Conservation (phyloP, 2,113 vertebrate genomes). For the Mixornis gularis region DNA sequence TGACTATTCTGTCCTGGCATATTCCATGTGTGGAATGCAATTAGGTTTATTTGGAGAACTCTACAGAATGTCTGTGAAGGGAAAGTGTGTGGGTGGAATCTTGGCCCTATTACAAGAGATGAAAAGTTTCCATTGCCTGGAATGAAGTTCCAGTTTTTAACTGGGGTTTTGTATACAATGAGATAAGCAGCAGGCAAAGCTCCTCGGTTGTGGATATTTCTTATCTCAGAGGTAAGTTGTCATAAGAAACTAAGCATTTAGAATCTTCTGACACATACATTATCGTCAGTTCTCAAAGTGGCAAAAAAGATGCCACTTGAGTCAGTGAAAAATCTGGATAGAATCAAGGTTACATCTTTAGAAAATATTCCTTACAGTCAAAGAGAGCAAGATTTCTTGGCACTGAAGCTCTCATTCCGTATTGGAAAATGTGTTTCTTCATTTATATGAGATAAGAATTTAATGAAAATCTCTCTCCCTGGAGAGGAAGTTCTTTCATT, state of each 20-base stretch:
- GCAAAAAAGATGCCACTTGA: background rate
- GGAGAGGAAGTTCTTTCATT: background rate
- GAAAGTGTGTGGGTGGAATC: background rate
- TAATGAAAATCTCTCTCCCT: background rate
- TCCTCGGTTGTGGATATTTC: background rate
- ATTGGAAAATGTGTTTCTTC: background rate
- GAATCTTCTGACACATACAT: background rate
- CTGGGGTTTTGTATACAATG: background rate
- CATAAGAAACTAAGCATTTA: background rate
- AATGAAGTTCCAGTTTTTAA: background rate
- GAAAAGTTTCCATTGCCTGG: background rate
- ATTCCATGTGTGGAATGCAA: background rate
- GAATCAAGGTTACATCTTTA: background rate
- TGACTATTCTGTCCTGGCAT: background rate
- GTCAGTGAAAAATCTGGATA: background rate
- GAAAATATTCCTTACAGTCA: background rate
- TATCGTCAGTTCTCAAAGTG: background rate
- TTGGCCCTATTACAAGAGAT: background rate
- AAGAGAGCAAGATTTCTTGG: background rate
- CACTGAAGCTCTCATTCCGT: background rate
- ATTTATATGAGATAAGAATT: background rate
- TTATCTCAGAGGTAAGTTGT: background rate
- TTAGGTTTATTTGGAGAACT: background rate
- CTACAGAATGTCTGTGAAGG: background rate
- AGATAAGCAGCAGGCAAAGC: background rate